Base-by-base conservation (phyloP, 2,113 vertebrate species). In the Cavia porcellus region DNA sequence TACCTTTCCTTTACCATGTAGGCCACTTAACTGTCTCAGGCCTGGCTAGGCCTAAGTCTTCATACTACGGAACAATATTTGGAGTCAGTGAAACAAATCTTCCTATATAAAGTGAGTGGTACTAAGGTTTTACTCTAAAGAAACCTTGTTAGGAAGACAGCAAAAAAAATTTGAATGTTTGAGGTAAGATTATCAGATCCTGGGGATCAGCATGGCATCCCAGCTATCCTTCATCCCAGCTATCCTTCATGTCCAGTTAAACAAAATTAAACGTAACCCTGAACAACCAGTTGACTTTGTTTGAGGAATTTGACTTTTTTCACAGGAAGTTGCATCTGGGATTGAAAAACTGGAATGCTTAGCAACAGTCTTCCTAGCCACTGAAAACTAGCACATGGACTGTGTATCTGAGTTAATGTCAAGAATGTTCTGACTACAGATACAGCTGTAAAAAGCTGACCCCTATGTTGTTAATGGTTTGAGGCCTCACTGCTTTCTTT, bases 241-340 rank as follows among this genome's bases (percentile, higher is more conserved):
- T 45, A 59, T 47, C 45, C 38, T n/a, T 74, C 62, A 74, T 87
- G 86, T 84, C 75, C 79, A 35, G 62, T n/a, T 91, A 89, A 93
- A 89, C 70, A 74, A 14, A 87, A 72, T 50, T 66, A 66, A 61
- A 79, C 84, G 45, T 84, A 92, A n/a, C 45, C 30, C 95, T 77
- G 11, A 12, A 70, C 61, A 83, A 81, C 4, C 19, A 47, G 15
- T 90, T 96, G n/a, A 57, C 28, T 86, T 47, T 92, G 19, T 86
- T 96, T 91, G 80, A 95, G 72, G 42, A 93, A 89, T 88, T 75
- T 19, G 11, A 42, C 24, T 91, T 91, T 79, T 95, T 24, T 88
- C 50, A 66, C 38, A 72, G 55, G 24, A 81, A 89, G 2, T 80
- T 77, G 42, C 45, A 17, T 89, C 55, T 77, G 50, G 57, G 35